phyloP scores from a whole-genome alignment of 2,888 invertebrate genomes.

The Villa cingulata region DNA sequence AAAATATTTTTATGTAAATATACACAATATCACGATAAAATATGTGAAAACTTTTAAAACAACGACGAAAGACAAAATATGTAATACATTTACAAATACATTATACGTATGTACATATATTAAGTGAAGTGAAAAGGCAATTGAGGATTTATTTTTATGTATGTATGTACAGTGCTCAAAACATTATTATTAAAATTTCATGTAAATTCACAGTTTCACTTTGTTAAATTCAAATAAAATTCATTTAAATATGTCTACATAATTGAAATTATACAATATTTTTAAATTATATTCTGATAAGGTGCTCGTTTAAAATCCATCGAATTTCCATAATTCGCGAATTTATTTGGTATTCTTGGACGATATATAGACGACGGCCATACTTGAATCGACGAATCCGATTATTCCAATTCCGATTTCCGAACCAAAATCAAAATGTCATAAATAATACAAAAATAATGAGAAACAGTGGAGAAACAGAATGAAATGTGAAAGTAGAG shows the following conservation, averaged over 20 bases:
- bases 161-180: conserved; percentile 3
- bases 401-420: no score
- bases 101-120: no score
- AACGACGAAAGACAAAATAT: no score
- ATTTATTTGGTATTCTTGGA: conserved; percentile 9
- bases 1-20: no score
- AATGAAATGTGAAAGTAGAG: no score
- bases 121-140: no score
- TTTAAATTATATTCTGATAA: not conserved
- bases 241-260: conserved; percentile 1
- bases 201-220: conserved; percentile 1
- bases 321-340: conserved; percentile 11
- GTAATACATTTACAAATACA: no score
- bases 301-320: conserved; percentile 4
- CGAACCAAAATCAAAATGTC: no score
- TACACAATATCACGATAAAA: no score
- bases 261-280: not conserved
- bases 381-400: conserved; percentile 7
- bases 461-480: no score
- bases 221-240: not conserved
- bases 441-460: not conserved
- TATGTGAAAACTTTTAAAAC: no score
- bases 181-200: conserved; percentile 6
- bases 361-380: conserved; percentile 10
- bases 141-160: no score